These are phyloP conservation scores for Diarsia mendica DNA, from an alignment of 2,888 invertebrate genomes.

Conservation along the genomic window DNA sequence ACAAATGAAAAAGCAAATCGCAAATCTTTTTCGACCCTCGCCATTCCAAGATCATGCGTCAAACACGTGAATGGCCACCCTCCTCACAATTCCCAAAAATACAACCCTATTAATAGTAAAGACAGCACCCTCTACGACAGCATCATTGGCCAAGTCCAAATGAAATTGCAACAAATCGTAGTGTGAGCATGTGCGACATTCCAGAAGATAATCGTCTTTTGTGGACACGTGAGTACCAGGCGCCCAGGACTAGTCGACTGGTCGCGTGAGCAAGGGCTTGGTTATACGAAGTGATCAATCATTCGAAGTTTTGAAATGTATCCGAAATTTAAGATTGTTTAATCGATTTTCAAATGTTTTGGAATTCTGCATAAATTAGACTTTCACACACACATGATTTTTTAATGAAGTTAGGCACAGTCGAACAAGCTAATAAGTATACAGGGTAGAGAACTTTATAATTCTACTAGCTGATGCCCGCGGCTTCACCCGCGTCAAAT, in stretches of 20 bases:
- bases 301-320: conserved; percentile 52
- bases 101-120: conserved; percentile 8
- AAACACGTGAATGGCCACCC: conserved; percentile 31
- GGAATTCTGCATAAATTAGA: not conserved
- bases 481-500: too few species aligned
- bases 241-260: not conserved
- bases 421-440: too few species aligned
- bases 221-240: conserved; percentile 42
- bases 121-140: too few species aligned
- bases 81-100: conserved; percentile 41
- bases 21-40: not conserved
- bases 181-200: not conserved
- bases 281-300: conserved; percentile 48
- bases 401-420: too few species aligned
- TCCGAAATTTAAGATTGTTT: conserved; percentile 52
- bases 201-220: conserved; percentile 10
- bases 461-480: too few species aligned
- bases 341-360: conserved; percentile 49
- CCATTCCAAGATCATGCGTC: conserved; percentile 15
- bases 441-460: too few species aligned
- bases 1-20: not conserved
- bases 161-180: too few species aligned
- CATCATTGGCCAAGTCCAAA: too few species aligned
- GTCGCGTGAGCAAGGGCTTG: conserved; percentile 31
- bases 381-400: not conserved